Evolutionary conservation across 1,140 invertebrate genomes (phyloP).

Genomic region (Macrotrachela quadricornifera): DNA sequence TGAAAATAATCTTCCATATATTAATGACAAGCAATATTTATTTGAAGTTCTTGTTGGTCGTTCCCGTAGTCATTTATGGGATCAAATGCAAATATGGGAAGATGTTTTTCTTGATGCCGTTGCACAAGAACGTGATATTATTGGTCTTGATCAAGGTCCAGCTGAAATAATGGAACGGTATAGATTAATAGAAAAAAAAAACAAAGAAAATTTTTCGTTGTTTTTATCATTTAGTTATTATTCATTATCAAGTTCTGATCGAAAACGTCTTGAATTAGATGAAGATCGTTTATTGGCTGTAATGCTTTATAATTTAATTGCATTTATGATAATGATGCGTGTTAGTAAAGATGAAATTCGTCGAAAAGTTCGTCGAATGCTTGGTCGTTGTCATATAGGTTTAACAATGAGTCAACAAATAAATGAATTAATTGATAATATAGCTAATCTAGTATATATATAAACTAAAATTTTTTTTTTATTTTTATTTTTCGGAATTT

Average conservation of each 20-base stretch:
- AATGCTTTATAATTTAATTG: slow-evolving; percentile 86
- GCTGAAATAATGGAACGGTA: slow-evolving; percentile 34
- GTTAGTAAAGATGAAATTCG: slow-evolving; percentile 63
- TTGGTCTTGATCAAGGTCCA: slow-evolving; percentile 88
- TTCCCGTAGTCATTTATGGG: slow-evolving; percentile 64
- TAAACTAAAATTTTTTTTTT: too few relatives aligned
- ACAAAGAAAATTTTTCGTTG: too few relatives aligned
- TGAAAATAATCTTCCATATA: slow-evolving; percentile 16
- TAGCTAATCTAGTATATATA: slow-evolving; percentile 38
- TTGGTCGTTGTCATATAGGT: slow-evolving; percentile 95
- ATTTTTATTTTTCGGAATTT: too few relatives aligned
- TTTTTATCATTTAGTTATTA: too few relatives aligned
- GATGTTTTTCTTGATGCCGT: slow-evolving; percentile 94
- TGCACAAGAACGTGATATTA: slow-evolving; percentile 90
- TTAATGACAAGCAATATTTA: slow-evolving; percentile 62
- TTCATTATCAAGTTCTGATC: slow-evolving; percentile 47
- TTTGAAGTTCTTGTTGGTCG: slow-evolving; percentile 49
- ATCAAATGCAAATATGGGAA: slow-evolving; percentile 99
- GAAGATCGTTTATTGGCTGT: slow-evolving; percentile 86
- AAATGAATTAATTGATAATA: slow-evolving; percentile 80
- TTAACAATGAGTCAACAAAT: slow-evolving; percentile 89
- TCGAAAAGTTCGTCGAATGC: slow-evolving; percentile 67
- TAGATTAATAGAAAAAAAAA: slow-evolving; percentile 49
- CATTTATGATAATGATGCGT: slow-evolving; percentile 81
- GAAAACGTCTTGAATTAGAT: slow-evolving; percentile 84